phyloP scores from a whole-genome alignment of 2,888 invertebrate species.

The Phrixothrix hirtus region DNA sequence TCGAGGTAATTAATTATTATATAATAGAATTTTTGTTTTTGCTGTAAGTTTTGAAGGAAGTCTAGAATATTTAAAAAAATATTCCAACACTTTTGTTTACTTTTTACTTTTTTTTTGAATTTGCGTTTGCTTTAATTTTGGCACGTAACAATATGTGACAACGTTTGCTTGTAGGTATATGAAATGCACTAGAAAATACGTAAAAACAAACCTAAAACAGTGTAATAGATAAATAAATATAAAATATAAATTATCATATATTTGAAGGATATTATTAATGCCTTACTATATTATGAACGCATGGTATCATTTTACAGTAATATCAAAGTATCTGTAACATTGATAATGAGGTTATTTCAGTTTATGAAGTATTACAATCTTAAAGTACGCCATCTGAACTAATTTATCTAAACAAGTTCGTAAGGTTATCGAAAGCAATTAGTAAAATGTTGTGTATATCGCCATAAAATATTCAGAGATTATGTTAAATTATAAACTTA shows the following conservation, averaged over 20 bases:
- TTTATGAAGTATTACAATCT: background rate
- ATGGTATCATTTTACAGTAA: background rate
- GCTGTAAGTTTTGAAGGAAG: background rate
- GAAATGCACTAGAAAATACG: too few relatives aligned
- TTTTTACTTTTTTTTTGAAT: too few relatives aligned
- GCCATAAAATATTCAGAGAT: conserved; percentile 31
- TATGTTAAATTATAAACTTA: conserved; percentile 9
- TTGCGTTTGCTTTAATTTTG: too few relatives aligned
- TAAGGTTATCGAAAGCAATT: conserved; percentile 27
- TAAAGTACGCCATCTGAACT: conserved; percentile 1
- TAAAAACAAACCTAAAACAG: background rate
- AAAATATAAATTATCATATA: background rate
- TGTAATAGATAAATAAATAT: background rate
- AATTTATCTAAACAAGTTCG: conserved; percentile 15
- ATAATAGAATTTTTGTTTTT: too few relatives aligned
- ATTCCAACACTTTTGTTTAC: too few relatives aligned
- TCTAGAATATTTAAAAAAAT: background rate
- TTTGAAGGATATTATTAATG: conserved; percentile 12
- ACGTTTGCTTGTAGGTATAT: too few relatives aligned
- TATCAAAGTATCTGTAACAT: background rate
- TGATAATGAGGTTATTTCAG: background rate
- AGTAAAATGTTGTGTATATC: conserved; percentile 26
- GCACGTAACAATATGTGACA: too few relatives aligned
- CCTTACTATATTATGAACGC: conserved; percentile 1
- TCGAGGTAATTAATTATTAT: too few relatives aligned